A percentile compares a stretch with the other conserved stretches of the same genome.
Conservation (phyloP, 2,888 invertebrate genomes). For the Zygogramma bicolorata region DNA sequence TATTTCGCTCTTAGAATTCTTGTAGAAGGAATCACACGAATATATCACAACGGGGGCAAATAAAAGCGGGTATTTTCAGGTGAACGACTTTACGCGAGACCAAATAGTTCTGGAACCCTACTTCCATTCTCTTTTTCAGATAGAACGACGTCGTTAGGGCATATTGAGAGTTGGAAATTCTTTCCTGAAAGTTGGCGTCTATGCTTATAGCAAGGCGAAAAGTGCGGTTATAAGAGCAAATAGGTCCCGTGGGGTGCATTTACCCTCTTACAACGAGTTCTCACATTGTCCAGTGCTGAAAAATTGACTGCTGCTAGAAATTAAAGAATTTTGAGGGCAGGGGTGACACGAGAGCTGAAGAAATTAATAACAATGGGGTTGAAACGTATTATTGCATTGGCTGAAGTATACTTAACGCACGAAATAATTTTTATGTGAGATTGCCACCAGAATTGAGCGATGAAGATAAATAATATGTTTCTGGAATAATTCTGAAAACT, state of each 20-base stretch:
- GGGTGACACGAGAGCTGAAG: too few species aligned
- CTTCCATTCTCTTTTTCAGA: conserved; percentile 19
- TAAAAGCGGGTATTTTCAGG: not conserved
- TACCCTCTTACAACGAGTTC: conserved; percentile 30
- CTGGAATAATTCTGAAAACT: too few species aligned
- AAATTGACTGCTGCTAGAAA: not conserved
- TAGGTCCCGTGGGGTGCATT: conserved; percentile 37
- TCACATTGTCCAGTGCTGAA: not conserved
- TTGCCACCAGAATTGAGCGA: too few species aligned
- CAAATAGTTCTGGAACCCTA: not conserved
- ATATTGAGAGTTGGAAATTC: conserved; percentile 34
- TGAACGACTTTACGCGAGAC: not conserved
- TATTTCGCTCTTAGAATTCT: not conserved
- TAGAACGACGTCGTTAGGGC: conserved; percentile 29
- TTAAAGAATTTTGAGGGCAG: not conserved
- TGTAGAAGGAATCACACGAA: not conserved
- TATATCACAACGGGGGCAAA: not conserved
- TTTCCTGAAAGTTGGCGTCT: conserved; percentile 26
- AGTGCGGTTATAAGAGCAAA: conserved; percentile 44
- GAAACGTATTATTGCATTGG: too few species aligned
- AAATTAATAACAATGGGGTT: too few species aligned
- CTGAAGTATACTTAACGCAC: too few species aligned
- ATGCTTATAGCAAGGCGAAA: conserved; percentile 28
- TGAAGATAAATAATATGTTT: too few species aligned
- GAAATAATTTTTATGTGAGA: too few species aligned